Conservation (phyloP, 2,113 vertebrate genomes). For the Pygoscelis antarcticus region DNA sequence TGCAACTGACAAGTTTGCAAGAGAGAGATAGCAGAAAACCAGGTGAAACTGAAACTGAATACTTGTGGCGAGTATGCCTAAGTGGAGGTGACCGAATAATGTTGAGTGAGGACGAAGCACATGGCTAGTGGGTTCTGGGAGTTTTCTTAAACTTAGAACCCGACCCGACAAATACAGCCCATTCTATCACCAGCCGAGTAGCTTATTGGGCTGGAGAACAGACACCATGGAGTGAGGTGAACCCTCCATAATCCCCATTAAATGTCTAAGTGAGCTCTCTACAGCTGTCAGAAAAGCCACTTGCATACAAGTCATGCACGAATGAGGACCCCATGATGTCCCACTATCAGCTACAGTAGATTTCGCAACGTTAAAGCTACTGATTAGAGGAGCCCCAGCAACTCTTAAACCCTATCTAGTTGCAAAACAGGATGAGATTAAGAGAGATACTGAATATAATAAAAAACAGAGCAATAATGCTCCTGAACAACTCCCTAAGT, state of each 20-base stretch:
- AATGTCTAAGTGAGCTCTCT: too few species aligned
- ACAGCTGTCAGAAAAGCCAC: too few species aligned
- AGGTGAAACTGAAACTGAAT: too few species aligned
- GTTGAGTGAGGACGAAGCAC: background rate
- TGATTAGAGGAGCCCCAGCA: background rate
- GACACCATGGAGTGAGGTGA: too few species aligned
- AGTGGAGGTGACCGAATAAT: background rate
- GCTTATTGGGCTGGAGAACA: too few species aligned
- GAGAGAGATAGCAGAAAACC: too few species aligned
- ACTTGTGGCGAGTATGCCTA: background rate
- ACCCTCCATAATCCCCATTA: too few species aligned
- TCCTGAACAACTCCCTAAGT: background rate
- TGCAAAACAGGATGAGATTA: background rate
- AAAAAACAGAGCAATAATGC: background rate
- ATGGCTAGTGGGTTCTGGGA: background rate
- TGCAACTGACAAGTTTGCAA: too few species aligned
- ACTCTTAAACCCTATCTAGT: background rate
- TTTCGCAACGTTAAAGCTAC: background rate
- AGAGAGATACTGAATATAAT: background rate
- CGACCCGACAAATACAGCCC: background rate
- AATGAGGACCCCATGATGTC: too few species aligned
- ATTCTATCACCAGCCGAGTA: too few species aligned
- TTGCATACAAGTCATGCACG: too few species aligned
- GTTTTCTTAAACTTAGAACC: background rate
- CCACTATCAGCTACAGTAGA: background rate